Percentiles rank a stretch among this genome's conserved stretches.
These are phyloP conservation scores for Rhinatrema bivittatum DNA, from an alignment of 2,797 vertebrate species.

Conservation along the genomic window DNA sequence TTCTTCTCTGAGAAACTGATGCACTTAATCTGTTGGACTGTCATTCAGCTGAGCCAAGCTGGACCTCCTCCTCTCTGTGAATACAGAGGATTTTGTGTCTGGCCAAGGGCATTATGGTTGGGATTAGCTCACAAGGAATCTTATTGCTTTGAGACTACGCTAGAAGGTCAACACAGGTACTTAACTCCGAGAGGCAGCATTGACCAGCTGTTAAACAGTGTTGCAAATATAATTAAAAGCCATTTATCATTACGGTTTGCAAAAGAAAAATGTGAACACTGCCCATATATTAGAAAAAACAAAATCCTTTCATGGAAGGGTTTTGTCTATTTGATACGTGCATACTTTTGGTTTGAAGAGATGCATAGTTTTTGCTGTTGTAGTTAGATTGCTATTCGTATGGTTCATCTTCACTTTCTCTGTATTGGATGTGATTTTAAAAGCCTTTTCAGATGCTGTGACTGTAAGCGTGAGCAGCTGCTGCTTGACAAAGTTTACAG, in stretches of 20 bases:
- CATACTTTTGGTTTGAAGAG: too few relatives aligned
- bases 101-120: constrained; percentile 5
- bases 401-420: constrained; percentile 16
- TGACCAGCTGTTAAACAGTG: too few relatives aligned
- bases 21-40: background rate
- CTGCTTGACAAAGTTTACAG: constrained; percentile 28
- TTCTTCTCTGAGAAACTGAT: background rate
- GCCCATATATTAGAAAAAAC: too few relatives aligned
- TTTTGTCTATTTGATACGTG: too few relatives aligned
- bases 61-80: constrained; percentile 8
- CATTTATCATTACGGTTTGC: too few relatives aligned
- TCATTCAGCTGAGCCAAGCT: constrained; percentile 1
- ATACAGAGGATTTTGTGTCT: constrained; percentile 14
- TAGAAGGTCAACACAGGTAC: constrained; percentile 12
- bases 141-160: constrained; percentile 2
- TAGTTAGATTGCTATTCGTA: too few relatives aligned
- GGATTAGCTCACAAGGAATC: constrained; percentile 1
- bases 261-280: too few relatives aligned
- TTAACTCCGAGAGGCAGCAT: constrained; percentile 17
- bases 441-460: constrained; percentile 21
- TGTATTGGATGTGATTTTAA: constrained; percentile 32
- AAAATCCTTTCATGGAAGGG: too few relatives aligned
- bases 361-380: too few relatives aligned
- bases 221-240: too few relatives aligned
- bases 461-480: constrained; percentile 11